These are phyloP conservation scores for Sialis fuliginosa DNA, from an alignment of 2,888 invertebrate genomes.

Conservation along the genomic window DNA sequence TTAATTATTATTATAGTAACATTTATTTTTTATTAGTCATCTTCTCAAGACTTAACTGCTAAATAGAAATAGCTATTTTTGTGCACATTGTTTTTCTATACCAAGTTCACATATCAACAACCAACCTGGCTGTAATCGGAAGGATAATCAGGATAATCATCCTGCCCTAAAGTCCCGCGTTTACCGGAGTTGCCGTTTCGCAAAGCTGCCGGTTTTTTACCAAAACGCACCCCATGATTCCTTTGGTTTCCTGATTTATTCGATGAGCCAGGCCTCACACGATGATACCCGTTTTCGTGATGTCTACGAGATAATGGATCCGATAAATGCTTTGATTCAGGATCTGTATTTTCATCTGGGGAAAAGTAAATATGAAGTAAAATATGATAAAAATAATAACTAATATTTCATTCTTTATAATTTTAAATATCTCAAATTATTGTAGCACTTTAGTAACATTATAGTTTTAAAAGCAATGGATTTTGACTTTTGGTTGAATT, in stretches of 20 bases:
- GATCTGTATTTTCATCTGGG: not conserved
- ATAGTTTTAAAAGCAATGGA: too few species aligned
- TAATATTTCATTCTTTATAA: too few species aligned
- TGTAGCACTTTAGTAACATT: too few species aligned
- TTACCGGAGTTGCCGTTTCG: slow-evolving; percentile 17
- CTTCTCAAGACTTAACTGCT: slow-evolving; percentile 12
- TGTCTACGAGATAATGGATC: not conserved
- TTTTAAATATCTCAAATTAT: too few species aligned
- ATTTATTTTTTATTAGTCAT: slow-evolving; percentile 6
- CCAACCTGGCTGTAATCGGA: slow-evolving; percentile 27
- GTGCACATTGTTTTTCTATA: not conserved
- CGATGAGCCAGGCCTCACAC: slow-evolving; percentile 7
- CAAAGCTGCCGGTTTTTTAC: slow-evolving; percentile 26
- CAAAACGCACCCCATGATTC: slow-evolving; percentile 30
- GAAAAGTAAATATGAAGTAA: too few species aligned
- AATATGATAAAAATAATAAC: too few species aligned
- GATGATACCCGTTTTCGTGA: slow-evolving; percentile 14
- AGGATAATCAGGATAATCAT: slow-evolving; percentile 29
- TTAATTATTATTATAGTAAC: too few species aligned
- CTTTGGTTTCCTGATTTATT: slow-evolving; percentile 24
- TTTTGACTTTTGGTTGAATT: too few species aligned
- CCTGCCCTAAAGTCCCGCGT: not conserved
- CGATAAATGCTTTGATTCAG: not conserved
- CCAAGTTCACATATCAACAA: too few species aligned
- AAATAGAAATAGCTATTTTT: not conserved